Base-by-base conservation (phyloP, 2,888 invertebrate species). In the Torymus aiolomorphi region DNA sequence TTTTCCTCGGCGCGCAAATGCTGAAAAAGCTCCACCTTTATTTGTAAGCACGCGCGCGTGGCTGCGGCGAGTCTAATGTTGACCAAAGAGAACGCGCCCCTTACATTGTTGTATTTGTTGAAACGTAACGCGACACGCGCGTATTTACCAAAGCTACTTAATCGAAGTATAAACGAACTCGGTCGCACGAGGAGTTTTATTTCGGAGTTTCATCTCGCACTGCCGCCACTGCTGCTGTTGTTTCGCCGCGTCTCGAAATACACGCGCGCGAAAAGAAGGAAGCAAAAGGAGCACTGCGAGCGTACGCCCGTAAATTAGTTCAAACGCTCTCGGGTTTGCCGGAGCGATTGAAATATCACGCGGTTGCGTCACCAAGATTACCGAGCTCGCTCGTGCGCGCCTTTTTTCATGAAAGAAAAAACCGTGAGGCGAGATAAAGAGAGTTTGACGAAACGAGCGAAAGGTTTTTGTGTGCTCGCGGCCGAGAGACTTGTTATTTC, bases 101-200 rank as follows among this genome's bases (percentile, higher is more conserved):
- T 8, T 67, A 69, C 78, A 67, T 57, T 76, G 78, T 81, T 78
- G 20, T 78, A 70, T 71, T 81, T 78, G 78, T 81, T 81, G 72
- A 78, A 75, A 76, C 59, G 74, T 67, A 72, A 78, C 62, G 69
- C 18, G 77, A 77, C 74, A 69, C 65, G 56, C 20, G 59, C 72
- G 42, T 81, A 76, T 81, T 78, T 81, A 76, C 81, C 76, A 81
- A 78, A 81, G 72, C 76, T 76, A 72, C 75, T 81, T 81, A 81
- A 78, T 81, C 78, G 78, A 74, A 78, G 72, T 66, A 78, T 78
- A 76, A 78, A 76, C 75, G 69, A 11, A 57, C 57, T 42, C 12
- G 20, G 16, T n/a, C 20, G 1, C 59, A 0, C 54, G 10, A 13
- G 65, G 54, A 61, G 76, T 76, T 76, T 78, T 81, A 81, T 81